Base-by-base conservation (phyloP, 2,113 vertebrate genomes). In the Perognathus longimembris region DNA sequence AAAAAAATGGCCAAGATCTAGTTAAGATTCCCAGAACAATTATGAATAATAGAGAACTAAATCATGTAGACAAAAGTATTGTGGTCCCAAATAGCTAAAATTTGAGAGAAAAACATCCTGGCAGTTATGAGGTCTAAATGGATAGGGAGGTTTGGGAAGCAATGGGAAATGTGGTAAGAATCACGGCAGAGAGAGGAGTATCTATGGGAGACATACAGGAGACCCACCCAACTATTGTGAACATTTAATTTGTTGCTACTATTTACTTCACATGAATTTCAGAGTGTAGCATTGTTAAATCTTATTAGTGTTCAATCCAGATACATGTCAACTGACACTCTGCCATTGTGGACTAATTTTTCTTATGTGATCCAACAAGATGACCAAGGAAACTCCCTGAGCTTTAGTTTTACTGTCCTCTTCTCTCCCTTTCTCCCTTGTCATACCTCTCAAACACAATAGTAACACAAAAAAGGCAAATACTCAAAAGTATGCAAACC, bases 21-120 rank as follows among this genome's bases (percentile, higher is more conserved):
- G 34, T 89, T 86, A 83, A 28, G 15, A 75, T 54, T 4, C 61
- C 74, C 66, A 18, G 90, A 93, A 91, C 92, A 82, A 50, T 89
- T 94, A 42, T 28, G 30, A 87, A 21, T 90, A 83, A 64, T 83
- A 67, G 36, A 71, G 18, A 89, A 50, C 36, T 86, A 88, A 90
- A 63, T 94, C 34, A 80, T 63, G 1, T 67, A 81, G 21, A 77
- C 57, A 28, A 14, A 82, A n/a, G 18, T 84, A 82, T 87, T 78
- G 71, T 87, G 34, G 70, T 10, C 21, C 59, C 34, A 74, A 63
- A 71, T 78, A 82, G 34, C 50, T 10, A 85, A 73, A 54, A 30
- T 77, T 12, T 84, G 59, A 91, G 42, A 91, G 78, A 80, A 14
- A 32, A 28, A 9, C 22, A 28, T 84, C 36, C 22, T 93, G 75